Base-by-base conservation (phyloP, 2,888 invertebrate genomes). In the Nymphalis c-album region DNA sequence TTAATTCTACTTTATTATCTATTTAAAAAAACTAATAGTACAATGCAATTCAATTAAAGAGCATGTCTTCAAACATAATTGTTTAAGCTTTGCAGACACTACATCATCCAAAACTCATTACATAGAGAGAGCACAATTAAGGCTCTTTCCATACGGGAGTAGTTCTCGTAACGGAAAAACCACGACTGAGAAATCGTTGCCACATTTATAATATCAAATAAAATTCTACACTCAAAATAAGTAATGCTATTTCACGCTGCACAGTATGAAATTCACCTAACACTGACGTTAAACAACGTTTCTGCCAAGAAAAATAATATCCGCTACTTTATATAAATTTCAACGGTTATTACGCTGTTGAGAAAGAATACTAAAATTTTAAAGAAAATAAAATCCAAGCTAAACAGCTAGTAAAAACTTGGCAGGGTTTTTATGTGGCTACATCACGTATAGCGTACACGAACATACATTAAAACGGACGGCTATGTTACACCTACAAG, bases 361-460 rank as follows among this genome's bases (percentile, higher is more conserved):
- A 69, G 70, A 68, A 63, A 67, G 68, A 69, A 71, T 68, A 65
- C 68, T 68, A 70, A 68, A 70, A 68, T 71, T 71, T 71, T 60
- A 67, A 68, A 64, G 71, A 64, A 68, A 73, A 75, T 75, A 74
- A 75, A 75, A 74, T 71, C 68, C 60, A 65, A 75, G 74, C 73
- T 73, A 75, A 76, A 75, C 73, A 72, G 71, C 66, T 68, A 71
- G 72, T 73, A 73, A 75, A 71, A 72, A 74, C 71, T 77, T 77
- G 77, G 77, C 77, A 74, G 68, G 65, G 69, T 73, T 59, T 74
- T 71, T 73, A 69, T 71, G 68, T 70, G 64, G 66, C 64, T 69
- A 73, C 71, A 68, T 74, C 72, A 74, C 74, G 66, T 72, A 72
- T 73, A 73, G 73, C 72, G 73, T 67, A 72, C 70, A 73, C 62